phyloP scores from a whole-genome alignment of 2,888 invertebrate species.

The Leptinotarsa peninsularis region DNA sequence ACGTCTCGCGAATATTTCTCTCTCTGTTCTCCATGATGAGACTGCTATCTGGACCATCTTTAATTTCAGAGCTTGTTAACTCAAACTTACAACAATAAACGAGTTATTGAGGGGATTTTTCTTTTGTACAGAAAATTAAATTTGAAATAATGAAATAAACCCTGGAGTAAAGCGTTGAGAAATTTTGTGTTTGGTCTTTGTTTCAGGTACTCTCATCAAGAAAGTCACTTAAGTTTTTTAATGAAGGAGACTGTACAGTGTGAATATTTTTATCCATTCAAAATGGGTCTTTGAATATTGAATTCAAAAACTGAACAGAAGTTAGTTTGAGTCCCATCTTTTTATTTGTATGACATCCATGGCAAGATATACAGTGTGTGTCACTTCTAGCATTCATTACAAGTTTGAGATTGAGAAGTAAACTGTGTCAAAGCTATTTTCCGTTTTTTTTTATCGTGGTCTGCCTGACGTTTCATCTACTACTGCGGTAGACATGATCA shows the following conservation, averaged over 20 bases:
- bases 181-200: slow-evolving; percentile 22
- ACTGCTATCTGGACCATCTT: slow-evolving; percentile 74
- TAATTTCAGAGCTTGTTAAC: slow-evolving; percentile 69
- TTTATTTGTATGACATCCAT: no score
- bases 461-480: no score
- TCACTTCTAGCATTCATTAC: no score
- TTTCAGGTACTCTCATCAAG: slow-evolving; percentile 13
- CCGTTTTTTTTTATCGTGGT: no score
- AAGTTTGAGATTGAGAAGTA: no score
- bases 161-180: slow-evolving; percentile 34
- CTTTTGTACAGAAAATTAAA: slow-evolving; percentile 48
- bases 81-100: slow-evolving; percentile 60
- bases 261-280: neutral
- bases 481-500: no score
- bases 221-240: slow-evolving; percentile 14
- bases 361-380: no score
- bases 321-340: no score
- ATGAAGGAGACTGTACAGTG: neutral
- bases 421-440: no score
- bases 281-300: no score
- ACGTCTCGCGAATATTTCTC: slow-evolving; percentile 59
- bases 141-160: slow-evolving; percentile 48
- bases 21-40: slow-evolving; percentile 69
- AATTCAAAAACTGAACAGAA: no score
- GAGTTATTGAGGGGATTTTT: slow-evolving; percentile 54